phyloP scores from a whole-genome alignment of 2,113 vertebrate genomes.

The Neogobius melanostomus region DNA sequence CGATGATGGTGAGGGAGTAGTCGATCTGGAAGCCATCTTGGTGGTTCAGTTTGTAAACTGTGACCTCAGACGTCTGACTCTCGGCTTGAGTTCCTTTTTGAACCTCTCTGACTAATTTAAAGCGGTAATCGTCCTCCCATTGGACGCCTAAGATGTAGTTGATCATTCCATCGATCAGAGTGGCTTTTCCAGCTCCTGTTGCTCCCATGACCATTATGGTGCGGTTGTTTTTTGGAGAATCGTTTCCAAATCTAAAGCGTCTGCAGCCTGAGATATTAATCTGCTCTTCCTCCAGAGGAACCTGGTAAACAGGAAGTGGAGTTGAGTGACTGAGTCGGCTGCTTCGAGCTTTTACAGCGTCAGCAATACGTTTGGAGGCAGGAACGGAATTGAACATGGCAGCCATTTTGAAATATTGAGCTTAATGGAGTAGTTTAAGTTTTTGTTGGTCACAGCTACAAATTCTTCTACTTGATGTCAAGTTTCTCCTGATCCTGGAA shows the following conservation, averaged over 20 bases:
- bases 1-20: slow-evolving; percentile 61
- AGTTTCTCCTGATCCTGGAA: no score
- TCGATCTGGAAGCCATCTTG: slow-evolving; percentile 36
- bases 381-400: no score
- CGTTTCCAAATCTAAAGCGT: slow-evolving; percentile 18
- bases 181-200: slow-evolving; percentile 32
- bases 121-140: no score
- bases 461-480: no score
- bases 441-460: no score
- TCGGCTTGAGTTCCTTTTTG: no score
- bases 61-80: no score
- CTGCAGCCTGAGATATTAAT: slow-evolving; percentile 25
- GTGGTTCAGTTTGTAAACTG: slow-evolving; percentile 11
- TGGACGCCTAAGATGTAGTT: no score
- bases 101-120: no score
- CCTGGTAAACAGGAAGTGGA: neutral
- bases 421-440: no score
- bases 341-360: slow-evolving; percentile 13
- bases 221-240: neutral
- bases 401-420: no score
- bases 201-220: slow-evolving; percentile 64
- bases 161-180: no score
- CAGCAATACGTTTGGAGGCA: neutral
- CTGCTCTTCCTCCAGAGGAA: neutral
- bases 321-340: neutral